phyloP scores from a whole-genome alignment of 2,797 vertebrate species.

The Harpagifer antarcticus region DNA sequence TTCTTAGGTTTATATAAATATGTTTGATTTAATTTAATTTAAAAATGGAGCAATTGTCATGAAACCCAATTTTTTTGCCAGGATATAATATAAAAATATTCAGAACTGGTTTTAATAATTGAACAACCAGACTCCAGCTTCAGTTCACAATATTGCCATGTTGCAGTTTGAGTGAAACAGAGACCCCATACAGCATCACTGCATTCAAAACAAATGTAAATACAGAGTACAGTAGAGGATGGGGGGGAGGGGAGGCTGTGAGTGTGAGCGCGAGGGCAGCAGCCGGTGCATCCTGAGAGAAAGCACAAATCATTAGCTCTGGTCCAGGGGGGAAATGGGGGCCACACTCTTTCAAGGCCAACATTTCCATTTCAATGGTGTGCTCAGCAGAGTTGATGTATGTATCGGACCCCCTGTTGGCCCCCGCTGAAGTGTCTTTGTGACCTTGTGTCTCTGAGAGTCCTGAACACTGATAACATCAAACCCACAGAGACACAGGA shows the following conservation, averaged over 20 bases:
- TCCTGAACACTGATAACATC: constrained; percentile 15
- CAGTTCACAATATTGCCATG: not conserved
- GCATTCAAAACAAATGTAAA: not conserved
- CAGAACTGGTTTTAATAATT: not conserved
- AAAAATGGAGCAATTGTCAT: too few relatives aligned
- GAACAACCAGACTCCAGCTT: not conserved
- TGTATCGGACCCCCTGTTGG: constrained; percentile 82
- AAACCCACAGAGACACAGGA: constrained; percentile 44
- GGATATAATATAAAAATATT: too few relatives aligned
- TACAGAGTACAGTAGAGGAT: constrained; percentile 5
- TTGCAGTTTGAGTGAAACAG: constrained; percentile 1
- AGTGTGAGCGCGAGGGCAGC: constrained; percentile 70
- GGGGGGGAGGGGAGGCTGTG: constrained; percentile 26
- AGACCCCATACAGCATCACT: not conserved
- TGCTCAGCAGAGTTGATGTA: constrained; percentile 88
- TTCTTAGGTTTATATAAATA: too few relatives aligned
- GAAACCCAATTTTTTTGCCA: too few relatives aligned
- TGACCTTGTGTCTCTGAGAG: constrained; percentile 75
- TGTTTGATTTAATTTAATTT: too few relatives aligned
- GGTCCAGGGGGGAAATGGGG: constrained; percentile 82
- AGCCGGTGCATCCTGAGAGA: constrained; percentile 81
- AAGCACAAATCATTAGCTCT: constrained; percentile 86
- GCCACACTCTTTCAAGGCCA: constrained; percentile 84
- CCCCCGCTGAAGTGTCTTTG: constrained; percentile 70
- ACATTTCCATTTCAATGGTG: constrained; percentile 90